These are phyloP conservation scores for Hemicordylus capensis DNA, from an alignment of 2,113 vertebrate genomes.

Conservation along the genomic window DNA sequence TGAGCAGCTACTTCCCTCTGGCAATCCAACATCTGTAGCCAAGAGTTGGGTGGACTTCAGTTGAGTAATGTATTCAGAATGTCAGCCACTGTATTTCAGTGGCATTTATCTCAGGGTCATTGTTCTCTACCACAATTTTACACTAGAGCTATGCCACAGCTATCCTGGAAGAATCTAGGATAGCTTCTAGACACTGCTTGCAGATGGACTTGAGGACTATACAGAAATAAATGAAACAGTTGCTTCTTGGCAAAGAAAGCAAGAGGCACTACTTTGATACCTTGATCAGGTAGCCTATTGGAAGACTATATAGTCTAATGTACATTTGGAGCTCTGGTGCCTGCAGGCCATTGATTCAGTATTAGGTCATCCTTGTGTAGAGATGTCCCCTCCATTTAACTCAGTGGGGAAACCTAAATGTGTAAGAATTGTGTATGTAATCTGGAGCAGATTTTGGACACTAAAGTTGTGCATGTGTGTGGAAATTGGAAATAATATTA, in stretches of 20 bases:
- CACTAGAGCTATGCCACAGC: not conserved
- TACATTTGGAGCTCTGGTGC: not conserved
- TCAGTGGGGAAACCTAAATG: not conserved
- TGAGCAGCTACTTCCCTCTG: too few species aligned
- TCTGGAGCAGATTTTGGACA: not conserved
- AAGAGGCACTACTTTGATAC: not conserved
- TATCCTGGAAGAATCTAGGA: not conserved
- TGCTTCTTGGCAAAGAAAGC: not conserved
- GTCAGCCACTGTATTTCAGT: too few species aligned
- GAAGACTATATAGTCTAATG: not conserved
- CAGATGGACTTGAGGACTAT: not conserved
- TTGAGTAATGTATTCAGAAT: too few species aligned
- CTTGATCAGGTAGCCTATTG: not conserved
- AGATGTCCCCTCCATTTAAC: not conserved
- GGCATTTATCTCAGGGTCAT: not conserved
- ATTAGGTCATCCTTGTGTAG: not conserved
- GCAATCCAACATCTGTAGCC: too few species aligned
- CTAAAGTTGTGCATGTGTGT: not conserved
- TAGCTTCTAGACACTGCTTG: not conserved
- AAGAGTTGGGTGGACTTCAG: too few species aligned
- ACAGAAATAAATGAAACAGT: not conserved
- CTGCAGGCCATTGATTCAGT: not conserved
- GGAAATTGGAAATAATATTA: slow-evolving; percentile 4
- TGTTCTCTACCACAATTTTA: not conserved
- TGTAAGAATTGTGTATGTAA: not conserved